Evolutionary conservation across 2,113 vertebrate genomes (phyloP).

Genomic region (Menidia beryllina): DNA sequence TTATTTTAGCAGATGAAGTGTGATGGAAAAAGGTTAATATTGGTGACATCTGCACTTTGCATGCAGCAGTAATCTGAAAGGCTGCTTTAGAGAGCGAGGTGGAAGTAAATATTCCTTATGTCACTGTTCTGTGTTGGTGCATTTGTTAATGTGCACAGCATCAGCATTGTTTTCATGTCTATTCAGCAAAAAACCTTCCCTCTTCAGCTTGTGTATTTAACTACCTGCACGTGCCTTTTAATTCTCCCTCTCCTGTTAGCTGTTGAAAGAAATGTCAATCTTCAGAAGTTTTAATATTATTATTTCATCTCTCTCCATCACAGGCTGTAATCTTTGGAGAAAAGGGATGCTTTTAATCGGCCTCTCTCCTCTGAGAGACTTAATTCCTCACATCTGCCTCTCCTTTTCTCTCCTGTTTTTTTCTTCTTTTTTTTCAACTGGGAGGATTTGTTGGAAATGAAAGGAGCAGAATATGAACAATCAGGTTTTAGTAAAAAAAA

Average conservation of each 20-base stretch:
- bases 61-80: conserved; percentile 34
- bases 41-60: conserved; percentile 12
- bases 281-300: too few relatives aligned
- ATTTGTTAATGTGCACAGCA: conserved; percentile 21
- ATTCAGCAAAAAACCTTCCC: conserved; percentile 67
- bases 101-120: conserved; percentile 14
- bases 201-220: conserved; percentile 78
- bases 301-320: conserved; percentile 73
- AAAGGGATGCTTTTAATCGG: conserved; percentile 69
- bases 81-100: neutral
- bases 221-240: conserved; percentile 66
- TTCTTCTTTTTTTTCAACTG: conserved; percentile 27
- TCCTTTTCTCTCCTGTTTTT: conserved; percentile 64
- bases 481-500: conserved; percentile 41
- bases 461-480: conserved; percentile 55
- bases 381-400: conserved; percentile 61
- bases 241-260: conserved; percentile 42
- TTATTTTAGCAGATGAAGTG: conserved; percentile 32
- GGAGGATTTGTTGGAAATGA: conserved; percentile 60
- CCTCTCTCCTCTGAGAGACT: conserved; percentile 65
- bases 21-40: conserved; percentile 41
- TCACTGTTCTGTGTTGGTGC: conserved; percentile 21
- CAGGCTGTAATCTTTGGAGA: conserved; percentile 59
- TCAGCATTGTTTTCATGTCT: conserved; percentile 43
- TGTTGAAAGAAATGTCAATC: too few relatives aligned